A percentile compares a stretch with the other conserved stretches of the same genome.
These are phyloP conservation scores for Drosophila tripunctata DNA, from an alignment of 2,888 invertebrate genomes.

Conservation along the genomic window DNA sequence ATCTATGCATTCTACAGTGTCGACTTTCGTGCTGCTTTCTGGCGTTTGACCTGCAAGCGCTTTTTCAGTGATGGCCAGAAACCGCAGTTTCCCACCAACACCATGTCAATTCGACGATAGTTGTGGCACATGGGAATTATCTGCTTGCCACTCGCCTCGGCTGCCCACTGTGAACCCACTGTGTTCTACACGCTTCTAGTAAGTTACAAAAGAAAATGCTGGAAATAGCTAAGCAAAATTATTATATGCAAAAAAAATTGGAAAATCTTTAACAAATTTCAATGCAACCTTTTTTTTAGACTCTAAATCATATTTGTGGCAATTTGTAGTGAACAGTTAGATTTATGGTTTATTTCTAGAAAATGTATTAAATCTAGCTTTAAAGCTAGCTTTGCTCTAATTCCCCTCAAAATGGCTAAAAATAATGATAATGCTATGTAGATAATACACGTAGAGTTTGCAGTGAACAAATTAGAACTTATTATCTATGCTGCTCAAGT, in stretches of 20 bases:
- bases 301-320: no score
- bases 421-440: no score
- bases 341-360: no score
- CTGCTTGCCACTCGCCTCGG: no score
- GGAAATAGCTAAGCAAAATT: no score
- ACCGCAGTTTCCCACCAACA: conserved; percentile 81
- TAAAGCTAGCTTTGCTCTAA: background rate
- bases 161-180: no score
- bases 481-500: conserved; percentile 10
- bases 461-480: conserved; percentile 6
- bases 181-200: no score
- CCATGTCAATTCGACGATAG: conserved; percentile 84
- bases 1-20: conserved; percentile 96
- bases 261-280: no score
- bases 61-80: conserved; percentile 80
- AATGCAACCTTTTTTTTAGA: no score
- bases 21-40: conserved; percentile 93
- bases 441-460: background rate
- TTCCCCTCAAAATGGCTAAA: conserved; percentile 9
- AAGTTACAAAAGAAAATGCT: no score
- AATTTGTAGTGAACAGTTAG: no score
- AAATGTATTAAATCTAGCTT: background rate
- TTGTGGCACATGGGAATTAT: conserved; percentile 31
- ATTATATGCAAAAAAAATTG: no score
- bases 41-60: conserved; percentile 88